phyloP scores from a whole-genome alignment of 2,888 invertebrate species.

The Rhogogaster chlorosoma region DNA sequence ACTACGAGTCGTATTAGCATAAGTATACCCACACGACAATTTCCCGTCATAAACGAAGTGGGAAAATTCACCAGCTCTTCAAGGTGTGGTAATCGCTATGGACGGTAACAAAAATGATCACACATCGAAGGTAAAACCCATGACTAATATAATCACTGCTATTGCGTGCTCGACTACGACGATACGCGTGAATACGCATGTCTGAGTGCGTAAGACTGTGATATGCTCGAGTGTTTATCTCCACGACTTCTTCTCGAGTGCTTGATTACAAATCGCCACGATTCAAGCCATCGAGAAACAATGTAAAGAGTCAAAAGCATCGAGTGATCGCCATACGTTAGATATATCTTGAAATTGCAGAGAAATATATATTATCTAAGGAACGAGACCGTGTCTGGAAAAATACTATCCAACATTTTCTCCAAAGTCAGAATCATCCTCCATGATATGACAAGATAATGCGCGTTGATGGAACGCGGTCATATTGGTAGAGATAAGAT shows the following conservation, averaged over 20 bases:
- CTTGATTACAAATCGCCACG: background rate
- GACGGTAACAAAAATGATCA: background rate
- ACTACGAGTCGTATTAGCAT: background rate
- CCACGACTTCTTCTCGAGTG: background rate
- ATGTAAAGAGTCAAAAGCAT: background rate
- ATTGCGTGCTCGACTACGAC: background rate
- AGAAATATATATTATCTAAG: no score
- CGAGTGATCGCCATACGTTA: background rate
- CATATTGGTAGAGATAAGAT: background rate
- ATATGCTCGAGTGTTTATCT: background rate
- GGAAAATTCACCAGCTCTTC: background rate
- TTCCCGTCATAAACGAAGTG: background rate
- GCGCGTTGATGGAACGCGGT: background rate
- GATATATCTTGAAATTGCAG: background rate
- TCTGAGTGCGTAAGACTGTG: background rate
- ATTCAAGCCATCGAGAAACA: no score
- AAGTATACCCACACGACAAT: conserved; percentile 9
- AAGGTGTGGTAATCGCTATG: conserved; percentile 21
- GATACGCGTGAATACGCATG: background rate
- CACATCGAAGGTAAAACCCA: background rate
- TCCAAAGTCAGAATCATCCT: background rate
- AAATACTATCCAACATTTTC: background rate
- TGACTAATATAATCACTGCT: background rate
- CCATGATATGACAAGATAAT: background rate
- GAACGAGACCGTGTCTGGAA: background rate